Evolutionary conservation across 2,888 invertebrate species (phyloP).

Genomic region (Rotaria sp.): DNA sequence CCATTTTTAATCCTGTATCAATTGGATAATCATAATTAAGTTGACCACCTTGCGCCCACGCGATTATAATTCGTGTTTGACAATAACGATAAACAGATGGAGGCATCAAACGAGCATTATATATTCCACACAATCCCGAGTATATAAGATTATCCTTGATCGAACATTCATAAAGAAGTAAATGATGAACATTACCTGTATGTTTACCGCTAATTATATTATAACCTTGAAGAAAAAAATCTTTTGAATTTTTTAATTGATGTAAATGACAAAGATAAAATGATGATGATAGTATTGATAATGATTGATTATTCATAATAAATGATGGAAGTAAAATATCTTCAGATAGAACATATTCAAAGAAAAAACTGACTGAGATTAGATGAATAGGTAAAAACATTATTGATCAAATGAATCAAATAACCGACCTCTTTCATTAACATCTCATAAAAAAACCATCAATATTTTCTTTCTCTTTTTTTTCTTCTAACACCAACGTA

Average conservation of each 20-base stretch:
- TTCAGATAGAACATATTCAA: neutral
- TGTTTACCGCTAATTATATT: neutral
- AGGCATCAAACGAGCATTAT: neutral
- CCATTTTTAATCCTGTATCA: neutral
- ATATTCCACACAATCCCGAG: neutral
- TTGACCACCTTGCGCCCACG: conserved; percentile 20
- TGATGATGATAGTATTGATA: neutral
- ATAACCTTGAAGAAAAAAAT: neutral
- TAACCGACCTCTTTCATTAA: neutral
- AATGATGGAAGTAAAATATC: neutral
- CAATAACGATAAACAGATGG: neutral
- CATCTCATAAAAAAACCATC: neutral
- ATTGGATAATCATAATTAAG: neutral
- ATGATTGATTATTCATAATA: neutral
- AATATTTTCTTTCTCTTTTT: neutral
- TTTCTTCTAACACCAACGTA: neutral
- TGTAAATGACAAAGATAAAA: conserved; percentile 13
- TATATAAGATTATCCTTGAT: neutral
- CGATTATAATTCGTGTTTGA: conserved; percentile 3
- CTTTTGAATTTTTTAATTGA: neutral
- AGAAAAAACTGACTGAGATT: neutral
- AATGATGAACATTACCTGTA: conserved; percentile 10
- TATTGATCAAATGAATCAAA: neutral
- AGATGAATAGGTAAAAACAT: neutral
- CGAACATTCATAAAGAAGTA: conserved; percentile 25